Conservation (phyloP, 2,113 vertebrate genomes). For the Acanthochromis polyacanthus region DNA sequence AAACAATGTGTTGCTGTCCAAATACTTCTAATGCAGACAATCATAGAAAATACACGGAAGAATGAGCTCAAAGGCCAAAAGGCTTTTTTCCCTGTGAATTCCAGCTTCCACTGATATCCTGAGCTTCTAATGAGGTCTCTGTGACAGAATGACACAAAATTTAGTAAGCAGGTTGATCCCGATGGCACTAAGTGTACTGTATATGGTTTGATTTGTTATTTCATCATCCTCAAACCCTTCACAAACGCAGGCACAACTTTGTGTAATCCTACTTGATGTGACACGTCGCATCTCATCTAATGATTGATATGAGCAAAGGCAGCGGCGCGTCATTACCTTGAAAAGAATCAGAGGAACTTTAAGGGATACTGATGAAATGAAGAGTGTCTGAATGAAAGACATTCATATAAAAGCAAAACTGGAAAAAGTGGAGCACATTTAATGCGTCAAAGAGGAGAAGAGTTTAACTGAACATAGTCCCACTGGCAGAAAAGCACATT, state of each 20-base stretch:
- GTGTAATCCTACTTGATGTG: too few relatives aligned
- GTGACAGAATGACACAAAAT: conserved; percentile 89
- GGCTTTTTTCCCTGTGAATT: conserved; percentile 12
- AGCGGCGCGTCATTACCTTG: not conserved
- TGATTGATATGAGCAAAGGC: conserved; percentile 26
- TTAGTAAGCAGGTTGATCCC: conserved; percentile 86
- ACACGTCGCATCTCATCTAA: conserved; percentile 10
- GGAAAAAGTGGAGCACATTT: too few relatives aligned
- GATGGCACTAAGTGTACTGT: conserved; percentile 86
- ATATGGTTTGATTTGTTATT: not conserved
- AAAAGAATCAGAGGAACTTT: too few relatives aligned
- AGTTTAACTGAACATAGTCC: too few relatives aligned
- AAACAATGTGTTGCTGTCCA: conserved; percentile 54
- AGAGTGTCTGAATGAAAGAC: too few relatives aligned
- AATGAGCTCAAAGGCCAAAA: conserved; percentile 9
- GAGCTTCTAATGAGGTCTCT: conserved; percentile 55
- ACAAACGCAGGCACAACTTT: too few relatives aligned
- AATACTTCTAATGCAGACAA: conserved; percentile 41
- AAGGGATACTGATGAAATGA: too few relatives aligned
- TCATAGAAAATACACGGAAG: conserved; percentile 8
- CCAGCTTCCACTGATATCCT: conserved; percentile 62
- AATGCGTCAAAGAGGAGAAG: too few relatives aligned
- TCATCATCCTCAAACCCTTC: too few relatives aligned
- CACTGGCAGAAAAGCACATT: too few relatives aligned
- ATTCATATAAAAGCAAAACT: too few relatives aligned